Base-by-base conservation (phyloP, 2,888 invertebrate genomes). In the Stegophylla sp. region DNA sequence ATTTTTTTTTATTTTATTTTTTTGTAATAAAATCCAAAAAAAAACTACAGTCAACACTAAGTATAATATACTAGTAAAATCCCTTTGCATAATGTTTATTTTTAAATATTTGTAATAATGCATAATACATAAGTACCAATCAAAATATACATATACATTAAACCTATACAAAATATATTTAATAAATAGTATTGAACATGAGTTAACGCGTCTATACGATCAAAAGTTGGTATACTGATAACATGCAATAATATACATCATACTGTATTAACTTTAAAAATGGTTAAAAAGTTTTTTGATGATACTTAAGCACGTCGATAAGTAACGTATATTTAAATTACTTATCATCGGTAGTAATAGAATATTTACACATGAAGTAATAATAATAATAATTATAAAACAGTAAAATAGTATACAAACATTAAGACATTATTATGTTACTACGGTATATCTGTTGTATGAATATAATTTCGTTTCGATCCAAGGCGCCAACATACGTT, bases 151-250 rank as follows among this genome's bases (percentile, higher is more conserved):
- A 51, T 17, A 51, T 51, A 51, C 28, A 26, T 69, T 69, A 51
- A 51, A 1, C 43, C 20, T 48, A 73, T 5, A 26, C 15, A 26
- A 45, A 74, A n/a, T 61, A 20, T 7, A 15, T 48, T 61, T 74
- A 61, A 48, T 12, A 61, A 74, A 74, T 61, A 74, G 61, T 74
- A 74, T 28, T 74, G n/a, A 28, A 61, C 20, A 28, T n/a, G 7
- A 15, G 10, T 12, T 26, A 41, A 43, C 56, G 43, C 56, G 43
- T 56, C 28, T 69, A 71, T n/a, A 28, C 45, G 9, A 28, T 41
- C 23, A 10, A 56, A 10, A 53, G 15, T 45, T 9, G 12, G 10
- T n/a, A 20, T 9, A 20, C n/a, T 28, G 34, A 5, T 28, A 48
- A 48, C 28, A 61, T 43, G 59, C 15, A 26, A n/a, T 28, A 10